Percentiles rank a stretch among this genome's conserved stretches.
phyloP scores from a whole-genome alignment of 2,113 vertebrate species.

The Notechis scutatus region DNA sequence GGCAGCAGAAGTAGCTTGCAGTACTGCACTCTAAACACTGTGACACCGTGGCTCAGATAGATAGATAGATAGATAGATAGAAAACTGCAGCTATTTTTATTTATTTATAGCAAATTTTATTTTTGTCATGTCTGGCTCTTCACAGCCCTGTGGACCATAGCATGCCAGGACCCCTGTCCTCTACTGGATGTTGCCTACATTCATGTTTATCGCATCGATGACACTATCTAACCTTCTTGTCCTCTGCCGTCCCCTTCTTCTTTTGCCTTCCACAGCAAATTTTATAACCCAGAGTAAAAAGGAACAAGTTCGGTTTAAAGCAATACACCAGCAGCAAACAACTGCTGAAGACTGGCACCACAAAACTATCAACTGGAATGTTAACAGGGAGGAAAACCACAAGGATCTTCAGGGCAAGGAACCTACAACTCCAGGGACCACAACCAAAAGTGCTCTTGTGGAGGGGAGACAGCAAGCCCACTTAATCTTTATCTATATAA shows the following conservation, averaged over 20 bases:
- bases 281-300: background rate
- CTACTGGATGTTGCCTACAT: background rate
- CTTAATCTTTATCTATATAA: background rate
- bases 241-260: background rate
- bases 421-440: background rate
- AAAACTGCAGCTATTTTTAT: background rate
- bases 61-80: fast-evolving
- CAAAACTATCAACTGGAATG: background rate
- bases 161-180: background rate
- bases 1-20: no score
- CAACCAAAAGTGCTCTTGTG: background rate
- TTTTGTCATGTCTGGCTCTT: background rate
- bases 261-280: background rate
- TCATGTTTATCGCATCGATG: background rate
- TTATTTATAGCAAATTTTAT: background rate
- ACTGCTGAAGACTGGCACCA: background rate
- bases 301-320: background rate
- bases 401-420: background rate
- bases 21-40: no score
- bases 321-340: background rate
- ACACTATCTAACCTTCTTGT: background rate
- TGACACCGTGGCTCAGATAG: no score
- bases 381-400: background rate
- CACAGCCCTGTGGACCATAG: background rate
- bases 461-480: background rate